phyloP scores from a whole-genome alignment of 2,113 vertebrate genomes.

The Malurus alboscapulatus region DNA sequence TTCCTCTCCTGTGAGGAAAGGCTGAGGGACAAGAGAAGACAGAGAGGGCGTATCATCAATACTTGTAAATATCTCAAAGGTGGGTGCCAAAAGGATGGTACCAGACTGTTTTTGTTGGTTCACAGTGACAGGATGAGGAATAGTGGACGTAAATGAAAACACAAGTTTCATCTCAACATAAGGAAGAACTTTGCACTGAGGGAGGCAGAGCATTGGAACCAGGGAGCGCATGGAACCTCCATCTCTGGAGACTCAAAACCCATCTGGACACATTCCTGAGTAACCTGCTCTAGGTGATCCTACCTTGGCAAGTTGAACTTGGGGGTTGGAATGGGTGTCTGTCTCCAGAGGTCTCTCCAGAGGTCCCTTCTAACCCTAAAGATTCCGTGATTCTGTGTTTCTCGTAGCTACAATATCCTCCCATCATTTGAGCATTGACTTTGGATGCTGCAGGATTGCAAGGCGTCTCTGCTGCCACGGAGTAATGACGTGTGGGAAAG shows the following conservation, averaged over 20 bases:
- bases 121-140: neutral
- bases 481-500: neutral
- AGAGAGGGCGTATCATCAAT: neutral
- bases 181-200: neutral
- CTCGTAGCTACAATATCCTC: fast-evolving
- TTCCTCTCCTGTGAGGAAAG: neutral
- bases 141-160: neutral
- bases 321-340: too few relatives aligned
- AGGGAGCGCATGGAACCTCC: fast-evolving
- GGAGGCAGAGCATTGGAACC: neutral
- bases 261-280: neutral
- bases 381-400: neutral
- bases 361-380: neutral
- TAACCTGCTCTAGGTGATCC: neutral
- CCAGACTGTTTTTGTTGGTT: neutral
- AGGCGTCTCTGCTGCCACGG: neutral
- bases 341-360: too few relatives aligned
- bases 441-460: fast-evolving
- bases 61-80: neutral
- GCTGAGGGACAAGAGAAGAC: neutral
- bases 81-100: neutral
- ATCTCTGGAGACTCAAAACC: neutral
- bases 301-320: neutral
- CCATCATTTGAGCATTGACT: neutral
- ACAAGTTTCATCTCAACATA: neutral